Evolutionary conservation across 2,888 invertebrate genomes (phyloP).

Genomic region (Chrysolina haemoptera): DNA sequence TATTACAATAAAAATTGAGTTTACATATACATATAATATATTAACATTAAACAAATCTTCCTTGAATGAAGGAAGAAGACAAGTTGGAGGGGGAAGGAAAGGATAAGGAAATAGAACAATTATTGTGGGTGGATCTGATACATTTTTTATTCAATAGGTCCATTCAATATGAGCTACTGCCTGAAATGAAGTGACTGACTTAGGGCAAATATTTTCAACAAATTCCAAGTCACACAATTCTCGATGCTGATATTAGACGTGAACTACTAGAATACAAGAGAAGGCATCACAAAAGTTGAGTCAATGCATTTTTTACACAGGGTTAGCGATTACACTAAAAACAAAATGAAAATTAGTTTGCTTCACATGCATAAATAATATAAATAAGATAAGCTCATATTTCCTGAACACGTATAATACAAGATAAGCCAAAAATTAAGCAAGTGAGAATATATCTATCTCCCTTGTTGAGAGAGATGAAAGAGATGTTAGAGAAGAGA

Average conservation of each 20-base stretch:
- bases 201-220: no score
- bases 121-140: neutral
- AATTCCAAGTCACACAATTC: no score
- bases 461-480: no score
- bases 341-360: neutral
- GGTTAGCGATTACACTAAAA: neutral
- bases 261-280: no score
- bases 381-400: neutral
- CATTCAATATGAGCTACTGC: neutral
- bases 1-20: conserved; percentile 56
- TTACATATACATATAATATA: conserved; percentile 45
- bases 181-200: neutral
- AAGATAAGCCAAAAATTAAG: neutral
- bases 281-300: neutral
- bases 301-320: conserved; percentile 1
- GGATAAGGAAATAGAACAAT: neutral
- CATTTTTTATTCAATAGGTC: neutral
- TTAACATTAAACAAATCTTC: conserved; percentile 43
- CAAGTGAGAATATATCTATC: neutral
- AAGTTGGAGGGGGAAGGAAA: conserved; percentile 21
- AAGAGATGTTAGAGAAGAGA: neutral
- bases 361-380: neutral
- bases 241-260: no score
- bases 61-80: conserved; percentile 17
- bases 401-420: neutral